Base-by-base conservation (phyloP, 2,113 vertebrate species). In the Aspiorhynchus laticeps region DNA sequence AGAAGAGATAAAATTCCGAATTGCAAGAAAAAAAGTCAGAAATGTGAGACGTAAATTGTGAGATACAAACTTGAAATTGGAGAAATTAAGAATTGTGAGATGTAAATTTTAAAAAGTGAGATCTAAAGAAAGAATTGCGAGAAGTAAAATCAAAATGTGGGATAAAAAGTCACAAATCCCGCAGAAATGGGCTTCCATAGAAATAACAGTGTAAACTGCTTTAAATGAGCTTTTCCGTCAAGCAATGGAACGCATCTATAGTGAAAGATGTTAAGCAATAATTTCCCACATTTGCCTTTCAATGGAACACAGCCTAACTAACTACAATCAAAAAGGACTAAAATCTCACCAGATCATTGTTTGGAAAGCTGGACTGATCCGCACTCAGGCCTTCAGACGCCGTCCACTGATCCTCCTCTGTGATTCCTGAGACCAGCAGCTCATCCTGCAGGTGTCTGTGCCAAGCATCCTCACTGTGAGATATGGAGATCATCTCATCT, bases 401-500 rank as follows among this genome's bases (percentile, higher is more conserved):
- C 28, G 38, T 71, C 86, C 80, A 85, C n/a, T 53, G 65, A 28
- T 95, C 96, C 0, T 93, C 93, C 2, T 94, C 94, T 0, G 85
- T 91, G 84, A 93, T 88, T 5, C 73, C 38, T 3, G 91, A 92
- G 41, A 82, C 4, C 43, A 93, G 28, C 14, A 92, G 90, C 74
- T 91, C 85, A 3, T 92, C 90, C 19, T 90, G 88, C 93, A 94
- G 94, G 87, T 91, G 94, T 83, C 82, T 91, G 10, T 87, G 87
- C 36, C 91, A 91, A 1, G 93, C 92, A 26, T 94, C 92, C 0
- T 89, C 74, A 14, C 85, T 91, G 89, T 95, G 94, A 38, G 28
- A 91, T 2, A 94, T 91, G 0, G 94, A 93, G 43, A 95, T 91
- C 1, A 95, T 75, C 43, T 90, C 89, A 84, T 84, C 94, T 0